Base-by-base conservation (phyloP, 2,888 invertebrate genomes). In the Parelbella ahira region DNA sequence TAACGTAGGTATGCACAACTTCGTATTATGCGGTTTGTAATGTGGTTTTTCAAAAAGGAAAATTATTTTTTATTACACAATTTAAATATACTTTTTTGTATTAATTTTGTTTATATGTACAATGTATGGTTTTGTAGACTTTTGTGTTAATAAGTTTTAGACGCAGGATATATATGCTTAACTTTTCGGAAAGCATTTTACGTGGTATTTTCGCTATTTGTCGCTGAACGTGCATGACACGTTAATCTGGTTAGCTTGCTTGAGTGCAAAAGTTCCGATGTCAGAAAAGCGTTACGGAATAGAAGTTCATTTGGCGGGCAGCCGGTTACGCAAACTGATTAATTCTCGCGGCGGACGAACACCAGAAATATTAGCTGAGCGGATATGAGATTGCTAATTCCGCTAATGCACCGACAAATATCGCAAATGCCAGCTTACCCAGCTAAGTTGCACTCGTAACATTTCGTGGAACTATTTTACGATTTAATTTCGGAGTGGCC, bases 371-470 rank as follows among this genome's bases (percentile, higher is more conserved):
- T 83, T 76, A 82, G 76, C 69, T 67, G 54, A 61, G 56, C 71
- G 66, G 72, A 73, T 79, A 77, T 77, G 83, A 82, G 82, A 86
- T 83, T 84, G 74, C 78, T 86, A 86, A 86, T 86, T 78, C 75
- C 78, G 67, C 81, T 86, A 86, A 86, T 86, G 86, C 86, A 80
- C 67, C 60, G 71, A 83, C 83, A 83, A 83, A 83, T 80, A 81
- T 71, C 66, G 58, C 63, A 63, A 70, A 66, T 70, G 75, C 60
- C 64, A 61, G 56, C 63, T 62, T 60, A 63, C 48, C 51, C 49
- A 51, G 58, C 68, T 63, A 58, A 68, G 61, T 66, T 63, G 63
- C 63, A 63, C 59, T 62, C 56, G 59, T 58, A 72, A 61, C 56
- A 63, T 63, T 66, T 63, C 58, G 48, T 37, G 25, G 42, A 51